phyloP scores from a whole-genome alignment of 30 jellyfish, hydroid and myxozoan genomes.

The Catostylus mosaicus region DNA sequence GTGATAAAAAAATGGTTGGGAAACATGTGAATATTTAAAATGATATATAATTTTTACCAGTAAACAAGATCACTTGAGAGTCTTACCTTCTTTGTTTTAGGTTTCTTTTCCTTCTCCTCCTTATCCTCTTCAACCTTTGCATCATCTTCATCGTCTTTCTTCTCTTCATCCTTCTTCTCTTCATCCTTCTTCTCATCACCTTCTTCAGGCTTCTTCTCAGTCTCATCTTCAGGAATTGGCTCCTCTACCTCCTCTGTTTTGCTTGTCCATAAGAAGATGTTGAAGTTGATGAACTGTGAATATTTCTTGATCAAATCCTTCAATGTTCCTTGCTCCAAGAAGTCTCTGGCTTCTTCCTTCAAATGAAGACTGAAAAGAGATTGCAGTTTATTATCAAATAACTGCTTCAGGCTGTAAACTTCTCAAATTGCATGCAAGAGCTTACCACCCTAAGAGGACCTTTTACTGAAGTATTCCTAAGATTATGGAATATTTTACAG shows the following conservation, averaged over 20 bases:
- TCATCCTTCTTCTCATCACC: slow-evolving; percentile 68
- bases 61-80: neutral
- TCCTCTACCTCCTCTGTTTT: slow-evolving; percentile 98
- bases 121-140: slow-evolving; percentile 84
- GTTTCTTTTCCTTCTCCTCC: slow-evolving; percentile 91
- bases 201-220: slow-evolving; percentile 78
- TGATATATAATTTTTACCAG: too few species aligned
- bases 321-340: slow-evolving; percentile 88
- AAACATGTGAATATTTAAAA: too few species aligned
- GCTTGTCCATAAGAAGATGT: slow-evolving; percentile 95
- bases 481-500: too few species aligned
- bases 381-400: neutral
- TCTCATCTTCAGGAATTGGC: slow-evolving; percentile 93
- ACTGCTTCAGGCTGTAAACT: too few species aligned
- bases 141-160: slow-evolving; percentile 55
- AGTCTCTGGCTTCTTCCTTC: slow-evolving; percentile 99
- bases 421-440: too few species aligned
- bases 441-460: too few species aligned
- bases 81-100: slow-evolving; percentile 81
- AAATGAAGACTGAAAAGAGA: slow-evolving; percentile 72
- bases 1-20: too few species aligned
- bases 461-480: too few species aligned
- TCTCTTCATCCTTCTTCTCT: slow-evolving; percentile 41
- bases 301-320: slow-evolving; percentile 91
- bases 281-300: slow-evolving; percentile 97